Percentiles rank a stretch among this genome's conserved stretches.
phyloP scores from a whole-genome alignment of 1,140 invertebrate genomes.

The Lucilia cuprina region DNA sequence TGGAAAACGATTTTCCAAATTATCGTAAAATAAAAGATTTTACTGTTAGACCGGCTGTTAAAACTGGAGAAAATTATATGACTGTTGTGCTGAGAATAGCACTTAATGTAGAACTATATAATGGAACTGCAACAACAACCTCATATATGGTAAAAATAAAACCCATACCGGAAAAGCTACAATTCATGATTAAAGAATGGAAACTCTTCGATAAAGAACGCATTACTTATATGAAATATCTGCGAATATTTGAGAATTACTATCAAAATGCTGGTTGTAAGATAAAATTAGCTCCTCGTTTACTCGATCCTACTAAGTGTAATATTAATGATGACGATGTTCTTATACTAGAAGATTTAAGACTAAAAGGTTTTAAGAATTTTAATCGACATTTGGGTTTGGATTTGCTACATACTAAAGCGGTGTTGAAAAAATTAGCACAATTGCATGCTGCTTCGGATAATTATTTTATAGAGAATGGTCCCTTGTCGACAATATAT shows the following conservation, averaged over 20 bases:
- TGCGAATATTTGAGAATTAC: conserved; percentile 51
- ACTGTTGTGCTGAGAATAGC: conserved; percentile 43
- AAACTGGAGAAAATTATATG: conserved; percentile 53
- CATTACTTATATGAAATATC: conserved; percentile 44
- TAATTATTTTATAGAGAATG: conserved; percentile 43
- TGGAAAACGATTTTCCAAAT: conserved; percentile 43
- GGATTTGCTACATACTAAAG: conserved; percentile 64
- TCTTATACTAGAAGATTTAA: conserved; percentile 67
- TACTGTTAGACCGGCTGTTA: conserved; percentile 39
- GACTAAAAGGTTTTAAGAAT: conserved; percentile 65
- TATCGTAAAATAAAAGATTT: conserved; percentile 44
- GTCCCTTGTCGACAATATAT: conserved; percentile 37
- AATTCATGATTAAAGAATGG: conserved; percentile 46
- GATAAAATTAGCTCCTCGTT: conserved; percentile 46
- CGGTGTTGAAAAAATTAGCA: conserved; percentile 66
- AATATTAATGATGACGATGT: conserved; percentile 39
- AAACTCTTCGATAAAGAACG: conserved; percentile 52
- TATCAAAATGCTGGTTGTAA: conserved; percentile 50
- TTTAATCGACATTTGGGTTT: conserved; percentile 64
- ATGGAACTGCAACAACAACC: conserved; percentile 37
- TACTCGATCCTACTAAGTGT: conserved; percentile 39
- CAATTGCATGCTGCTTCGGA: conserved; percentile 67
- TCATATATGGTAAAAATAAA: conserved; percentile 48
- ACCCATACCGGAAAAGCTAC: conserved; percentile 39
- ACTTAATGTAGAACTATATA: conserved; percentile 43